These are phyloP conservation scores for Seira sanloemensis DNA, from an alignment of 2,888 invertebrate genomes.

Conservation along the genomic window DNA sequence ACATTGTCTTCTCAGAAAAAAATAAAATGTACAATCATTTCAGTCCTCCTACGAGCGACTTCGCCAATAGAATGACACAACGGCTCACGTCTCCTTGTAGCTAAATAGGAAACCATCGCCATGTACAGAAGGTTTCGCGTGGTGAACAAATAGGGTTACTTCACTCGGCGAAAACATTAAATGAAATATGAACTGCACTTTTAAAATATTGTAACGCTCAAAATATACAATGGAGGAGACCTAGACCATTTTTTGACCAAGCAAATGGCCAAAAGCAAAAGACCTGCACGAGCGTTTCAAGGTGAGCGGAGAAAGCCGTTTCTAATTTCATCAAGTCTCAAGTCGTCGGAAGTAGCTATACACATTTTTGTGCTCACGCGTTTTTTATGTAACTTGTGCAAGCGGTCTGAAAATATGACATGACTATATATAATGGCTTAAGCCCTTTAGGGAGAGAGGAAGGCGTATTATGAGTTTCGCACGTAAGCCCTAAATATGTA, in stretches of 20 bases:
- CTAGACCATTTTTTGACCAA: background rate
- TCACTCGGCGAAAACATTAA: constrained; percentile 39
- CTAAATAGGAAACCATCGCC: constrained; percentile 51
- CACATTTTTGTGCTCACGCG: background rate
- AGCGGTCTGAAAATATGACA: background rate
- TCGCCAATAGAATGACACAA: constrained; percentile 47
- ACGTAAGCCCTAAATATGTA: too few species aligned
- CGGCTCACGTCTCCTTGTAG: constrained; percentile 35
- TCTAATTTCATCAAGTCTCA: constrained; percentile 27
- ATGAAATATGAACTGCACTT: constrained; percentile 29
- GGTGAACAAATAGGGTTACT: constrained; percentile 20
- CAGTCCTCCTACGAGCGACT: constrained; percentile 49
- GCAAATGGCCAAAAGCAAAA: background rate
- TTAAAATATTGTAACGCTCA: constrained; percentile 28
- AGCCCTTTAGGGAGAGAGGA: too few species aligned
- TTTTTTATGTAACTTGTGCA: background rate
- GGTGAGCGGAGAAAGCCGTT: constrained; percentile 52
- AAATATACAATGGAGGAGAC: background rate
- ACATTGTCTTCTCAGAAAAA: background rate
- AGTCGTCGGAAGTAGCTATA: constrained; percentile 40
- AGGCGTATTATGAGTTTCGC: too few species aligned
- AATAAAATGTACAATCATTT: background rate
- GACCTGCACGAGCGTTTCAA: constrained; percentile 46
- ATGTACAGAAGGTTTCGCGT: constrained; percentile 45
- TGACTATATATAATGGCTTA: too few species aligned